These are phyloP conservation scores for Aplysina aerophoba DNA, from an alignment of 37 sponge, comb jelly and placozoan species.

Conservation along the genomic window DNA sequence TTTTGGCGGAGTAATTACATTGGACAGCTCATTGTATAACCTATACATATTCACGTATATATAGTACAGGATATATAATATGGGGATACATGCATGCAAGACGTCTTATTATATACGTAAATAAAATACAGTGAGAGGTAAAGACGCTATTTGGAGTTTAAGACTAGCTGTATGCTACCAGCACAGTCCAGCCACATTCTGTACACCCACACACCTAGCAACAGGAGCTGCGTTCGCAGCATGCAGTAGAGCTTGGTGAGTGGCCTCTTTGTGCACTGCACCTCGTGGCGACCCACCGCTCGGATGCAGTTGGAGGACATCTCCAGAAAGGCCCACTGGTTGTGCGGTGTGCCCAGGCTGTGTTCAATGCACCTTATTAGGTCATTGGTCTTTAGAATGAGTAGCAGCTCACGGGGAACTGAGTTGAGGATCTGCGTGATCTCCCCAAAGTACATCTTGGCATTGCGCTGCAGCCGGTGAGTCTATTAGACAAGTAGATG, in stretches of 20 bases:
- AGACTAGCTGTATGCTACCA: not conserved
- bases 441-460: constrained; percentile 42
- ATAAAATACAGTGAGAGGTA: no score
- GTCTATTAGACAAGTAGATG: not conserved
- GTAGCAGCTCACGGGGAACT: constrained; percentile 87
- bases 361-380: constrained; percentile 83
- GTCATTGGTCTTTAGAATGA: constrained; percentile 96
- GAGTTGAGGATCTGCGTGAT: constrained; percentile 83
- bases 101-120: no score
- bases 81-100: no score
- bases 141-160: no score
- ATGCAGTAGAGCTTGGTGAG: constrained; percentile 2
- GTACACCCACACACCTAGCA: constrained; percentile 41
- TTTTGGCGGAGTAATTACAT: no score
- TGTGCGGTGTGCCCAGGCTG: constrained; percentile 39
- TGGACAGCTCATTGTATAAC: no score
- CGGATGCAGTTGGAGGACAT: constrained; percentile 80
- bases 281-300: constrained; percentile 67
- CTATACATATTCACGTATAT: no score
- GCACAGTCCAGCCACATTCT: constrained; percentile 35
- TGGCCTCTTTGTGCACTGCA: not conserved
- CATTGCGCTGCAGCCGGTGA: constrained; percentile 25
- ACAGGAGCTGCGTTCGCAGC: constrained; percentile 9
- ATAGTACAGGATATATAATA: no score
- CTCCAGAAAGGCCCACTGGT: constrained; percentile 66